A percentile compares a stretch with the other conserved stretches of the same genome.
Conservation (phyloP, 2,797 vertebrate species). For the Schizopygopsis pylzovi region DNA sequence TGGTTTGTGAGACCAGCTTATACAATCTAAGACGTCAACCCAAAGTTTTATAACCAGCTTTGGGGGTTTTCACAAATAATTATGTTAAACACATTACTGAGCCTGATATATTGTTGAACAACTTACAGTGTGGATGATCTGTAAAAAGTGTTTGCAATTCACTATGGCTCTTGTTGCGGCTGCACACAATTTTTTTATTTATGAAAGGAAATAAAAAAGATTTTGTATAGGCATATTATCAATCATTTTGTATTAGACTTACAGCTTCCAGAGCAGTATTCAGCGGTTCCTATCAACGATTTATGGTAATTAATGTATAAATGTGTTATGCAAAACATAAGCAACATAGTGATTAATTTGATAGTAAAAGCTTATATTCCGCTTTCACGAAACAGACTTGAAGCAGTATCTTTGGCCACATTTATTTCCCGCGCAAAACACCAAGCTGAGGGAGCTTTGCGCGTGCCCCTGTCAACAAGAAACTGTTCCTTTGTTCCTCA, state of each 20-base stretch:
- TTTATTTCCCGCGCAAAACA: not conserved
- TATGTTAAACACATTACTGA: no score
- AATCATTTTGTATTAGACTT: not conserved
- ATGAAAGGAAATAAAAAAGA: no score
- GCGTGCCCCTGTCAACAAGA: not conserved
- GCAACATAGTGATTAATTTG: not conserved
- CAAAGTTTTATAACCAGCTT: not conserved
- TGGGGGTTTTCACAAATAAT: not conserved
- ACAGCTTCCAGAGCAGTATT: not conserved
- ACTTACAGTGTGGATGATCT: not conserved
- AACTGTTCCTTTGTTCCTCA: no score
- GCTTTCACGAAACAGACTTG: not conserved
- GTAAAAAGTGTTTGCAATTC: no score
- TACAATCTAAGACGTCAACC: not conserved
- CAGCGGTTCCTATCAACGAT: not conserved
- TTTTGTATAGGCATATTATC: not conserved
- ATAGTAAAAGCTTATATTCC: not conserved
- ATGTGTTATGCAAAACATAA: not conserved
- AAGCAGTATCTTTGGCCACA: not conserved
- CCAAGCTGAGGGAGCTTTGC: not conserved
- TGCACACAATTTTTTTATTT: not conserved
- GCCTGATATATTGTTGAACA: not conserved
- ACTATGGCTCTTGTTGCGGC: not conserved
- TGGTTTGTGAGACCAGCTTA: not conserved
- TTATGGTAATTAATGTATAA: not conserved